Percentiles rank a stretch among this genome's conserved stretches.
Evolutionary conservation across 2,888 invertebrate genomes (phyloP).

Genomic region (Parnassius smintheus): DNA sequence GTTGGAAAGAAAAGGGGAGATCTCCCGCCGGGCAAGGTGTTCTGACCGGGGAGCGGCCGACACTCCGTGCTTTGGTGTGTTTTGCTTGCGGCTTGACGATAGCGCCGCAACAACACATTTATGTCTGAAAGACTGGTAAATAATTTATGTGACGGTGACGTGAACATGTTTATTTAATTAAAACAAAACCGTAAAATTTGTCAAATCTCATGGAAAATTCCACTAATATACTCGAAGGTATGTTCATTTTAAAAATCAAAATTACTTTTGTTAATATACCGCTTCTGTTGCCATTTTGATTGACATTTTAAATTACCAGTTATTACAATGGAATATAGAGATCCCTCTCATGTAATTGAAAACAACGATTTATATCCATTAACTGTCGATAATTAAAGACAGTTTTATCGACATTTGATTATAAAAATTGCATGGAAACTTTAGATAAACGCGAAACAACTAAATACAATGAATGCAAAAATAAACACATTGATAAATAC

Average conservation of each 20-base stretch:
- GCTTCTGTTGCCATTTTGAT: background rate
- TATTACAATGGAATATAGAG: slow-evolving; percentile 1
- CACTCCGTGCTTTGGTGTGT: no score
- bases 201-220: background rate
- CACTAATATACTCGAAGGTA: background rate
- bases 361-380: slow-evolving; percentile 14
- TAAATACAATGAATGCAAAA: no score
- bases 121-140: background rate
- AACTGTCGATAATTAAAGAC: slow-evolving; percentile 1
- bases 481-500: no score
- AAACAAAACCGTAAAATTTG: background rate
- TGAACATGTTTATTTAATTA: background rate
- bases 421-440: no score
- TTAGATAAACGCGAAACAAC: no score
- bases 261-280: background rate
- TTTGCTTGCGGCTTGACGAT: no score
- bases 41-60: no score
- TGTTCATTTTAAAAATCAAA: background rate
- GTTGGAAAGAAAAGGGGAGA: no score
- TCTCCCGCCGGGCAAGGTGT: no score
- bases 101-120: no score
- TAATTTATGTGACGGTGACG: background rate
- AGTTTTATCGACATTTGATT: no score
- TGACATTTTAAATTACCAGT: slow-evolving; percentile 7
- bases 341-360: slow-evolving; percentile 10